These are phyloP conservation scores for Phyllotreta striolata DNA, from an alignment of 2,888 invertebrate species.

Conservation along the genomic window DNA sequence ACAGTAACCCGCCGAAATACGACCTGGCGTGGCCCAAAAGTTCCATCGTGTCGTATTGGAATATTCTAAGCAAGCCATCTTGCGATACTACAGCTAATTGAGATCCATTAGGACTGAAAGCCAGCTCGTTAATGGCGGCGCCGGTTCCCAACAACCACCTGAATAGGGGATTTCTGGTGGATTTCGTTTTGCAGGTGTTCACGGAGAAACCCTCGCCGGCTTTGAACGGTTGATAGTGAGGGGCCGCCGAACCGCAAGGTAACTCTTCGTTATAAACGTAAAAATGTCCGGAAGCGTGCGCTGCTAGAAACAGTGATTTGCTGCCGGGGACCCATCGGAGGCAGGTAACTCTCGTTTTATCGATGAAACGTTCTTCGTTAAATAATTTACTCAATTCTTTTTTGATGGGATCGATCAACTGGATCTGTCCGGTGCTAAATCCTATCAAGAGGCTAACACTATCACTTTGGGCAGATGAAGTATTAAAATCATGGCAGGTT, in stretches of 20 bases:
- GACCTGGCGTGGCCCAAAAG: slow-evolving; percentile 91
- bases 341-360: slow-evolving; percentile 95
- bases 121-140: slow-evolving; percentile 89
- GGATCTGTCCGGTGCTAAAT: slow-evolving; percentile 98
- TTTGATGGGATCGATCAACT: slow-evolving; percentile 95
- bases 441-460: slow-evolving; percentile 93
- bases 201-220: slow-evolving; percentile 94
- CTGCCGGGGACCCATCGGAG: slow-evolving; percentile 98
- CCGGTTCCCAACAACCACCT: slow-evolving; percentile 83
- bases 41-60: slow-evolving; percentile 98
- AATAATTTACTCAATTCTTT: slow-evolving; percentile 96
- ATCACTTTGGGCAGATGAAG: slow-evolving; percentile 79
- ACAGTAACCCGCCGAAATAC: slow-evolving; percentile 97
- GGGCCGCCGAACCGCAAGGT: slow-evolving; percentile 87
- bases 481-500: slow-evolving; percentile 98
- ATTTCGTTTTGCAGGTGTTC: slow-evolving; percentile 95
- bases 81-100: slow-evolving; percentile 94
- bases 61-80: slow-evolving; percentile 93
- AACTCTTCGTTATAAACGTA: slow-evolving; percentile 98
- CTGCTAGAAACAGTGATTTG: slow-evolving; percentile 90
- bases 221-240: slow-evolving; percentile 95
- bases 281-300: slow-evolving; percentile 90
- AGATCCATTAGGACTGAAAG: slow-evolving; percentile 93
- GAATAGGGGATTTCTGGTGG: slow-evolving; percentile 94
- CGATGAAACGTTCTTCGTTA: slow-evolving; percentile 97